These are phyloP conservation scores for Armadillidium nasatum DNA, from an alignment of 1,140 invertebrate genomes.

Conservation along the genomic window DNA sequence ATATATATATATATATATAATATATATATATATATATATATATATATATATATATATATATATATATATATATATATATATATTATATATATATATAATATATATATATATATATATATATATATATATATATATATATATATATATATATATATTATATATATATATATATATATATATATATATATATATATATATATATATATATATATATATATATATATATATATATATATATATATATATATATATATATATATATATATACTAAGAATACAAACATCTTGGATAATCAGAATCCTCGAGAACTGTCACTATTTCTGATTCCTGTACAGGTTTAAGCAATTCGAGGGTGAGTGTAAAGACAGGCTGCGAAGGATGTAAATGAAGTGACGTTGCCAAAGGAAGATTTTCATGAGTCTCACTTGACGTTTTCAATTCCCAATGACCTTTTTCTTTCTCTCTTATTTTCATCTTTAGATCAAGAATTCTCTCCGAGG, in stretches of 20 bases:
- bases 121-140: too few relatives aligned
- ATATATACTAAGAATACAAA: too few relatives aligned
- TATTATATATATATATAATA: too few relatives aligned
- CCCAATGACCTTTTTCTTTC: neutral
- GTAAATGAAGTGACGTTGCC: neutral
- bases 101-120: too few relatives aligned
- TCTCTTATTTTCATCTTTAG: neutral
- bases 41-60: too few relatives aligned
- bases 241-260: neutral
- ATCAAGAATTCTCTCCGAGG: neutral
- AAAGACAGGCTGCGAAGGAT: neutral
- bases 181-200: too few relatives aligned
- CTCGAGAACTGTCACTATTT: neutral
- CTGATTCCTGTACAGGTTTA: neutral
- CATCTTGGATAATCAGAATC: neutral
- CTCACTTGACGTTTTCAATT: neutral
- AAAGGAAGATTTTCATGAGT: neutral
- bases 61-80: too few relatives aligned
- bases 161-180: too few relatives aligned
- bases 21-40: too few relatives aligned
- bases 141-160: too few relatives aligned
- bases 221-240: neutral
- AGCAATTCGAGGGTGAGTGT: neutral
- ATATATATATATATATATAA: too few relatives aligned
- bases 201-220: too few relatives aligned